A percentile compares a stretch with the other conserved stretches of the same genome.
phyloP scores from a whole-genome alignment of 1,140 invertebrate genomes.

The Melanaphis sacchari region DNA sequence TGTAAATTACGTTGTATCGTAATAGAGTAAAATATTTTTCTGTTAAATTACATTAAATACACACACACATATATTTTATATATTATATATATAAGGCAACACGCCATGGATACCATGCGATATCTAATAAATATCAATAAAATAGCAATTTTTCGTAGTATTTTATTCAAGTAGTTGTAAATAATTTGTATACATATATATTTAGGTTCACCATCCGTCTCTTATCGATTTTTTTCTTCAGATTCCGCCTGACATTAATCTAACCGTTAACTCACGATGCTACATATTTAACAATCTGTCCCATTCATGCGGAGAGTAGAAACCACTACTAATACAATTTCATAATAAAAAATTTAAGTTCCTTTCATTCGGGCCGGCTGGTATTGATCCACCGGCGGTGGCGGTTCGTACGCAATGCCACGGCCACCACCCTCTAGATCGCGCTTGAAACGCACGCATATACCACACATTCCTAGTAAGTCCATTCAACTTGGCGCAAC shows the following conservation, averaged over 20 bases:
- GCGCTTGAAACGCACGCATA: background rate
- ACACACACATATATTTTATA: background rate
- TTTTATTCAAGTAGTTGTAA: background rate
- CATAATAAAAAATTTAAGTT: background rate
- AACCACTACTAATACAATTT: background rate
- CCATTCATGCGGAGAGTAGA: background rate
- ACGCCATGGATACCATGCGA: background rate
- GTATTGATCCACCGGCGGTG: background rate
- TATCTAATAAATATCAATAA: background rate
- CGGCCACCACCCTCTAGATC: slow-evolving; percentile 23
- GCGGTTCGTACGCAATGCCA: slow-evolving; percentile 10
- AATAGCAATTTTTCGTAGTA: background rate
- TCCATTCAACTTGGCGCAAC: background rate
- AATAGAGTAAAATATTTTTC: background rate
- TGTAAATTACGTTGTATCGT: background rate
- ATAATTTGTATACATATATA: background rate
- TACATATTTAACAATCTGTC: background rate
- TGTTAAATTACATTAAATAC: background rate
- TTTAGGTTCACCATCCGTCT: background rate
- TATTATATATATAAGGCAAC: background rate
- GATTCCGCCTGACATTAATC: background rate
- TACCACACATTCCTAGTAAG: background rate
- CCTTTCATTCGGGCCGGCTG: background rate
- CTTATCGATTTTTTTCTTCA: background rate
- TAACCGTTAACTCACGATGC: background rate